Percentiles rank a stretch among this genome's conserved stretches.
These are phyloP conservation scores for Pantherophis vulpinus DNA, from an alignment of 2,797 vertebrate genomes.

Conservation along the genomic window DNA sequence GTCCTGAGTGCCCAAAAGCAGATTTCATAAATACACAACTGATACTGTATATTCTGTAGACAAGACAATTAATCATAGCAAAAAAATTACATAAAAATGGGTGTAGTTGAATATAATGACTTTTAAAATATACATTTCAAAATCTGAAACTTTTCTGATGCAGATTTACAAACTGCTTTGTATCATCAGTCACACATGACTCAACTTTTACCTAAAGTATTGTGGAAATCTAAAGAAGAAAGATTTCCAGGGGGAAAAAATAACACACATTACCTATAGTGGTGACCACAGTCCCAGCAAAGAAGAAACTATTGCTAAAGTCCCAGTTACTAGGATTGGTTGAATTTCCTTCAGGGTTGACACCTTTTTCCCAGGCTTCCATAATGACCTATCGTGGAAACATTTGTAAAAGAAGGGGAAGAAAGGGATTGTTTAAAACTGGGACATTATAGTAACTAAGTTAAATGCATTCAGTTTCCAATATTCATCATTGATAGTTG, in stretches of 20 bases:
- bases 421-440: background rate
- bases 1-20: background rate
- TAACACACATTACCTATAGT: conserved; percentile 82
- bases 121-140: background rate
- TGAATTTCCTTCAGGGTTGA: conserved; percentile 89
- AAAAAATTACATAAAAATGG: conserved; percentile 23
- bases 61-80: background rate
- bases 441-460: background rate
- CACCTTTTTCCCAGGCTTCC: conserved; percentile 88
- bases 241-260: background rate
- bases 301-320: conserved; percentile 92
- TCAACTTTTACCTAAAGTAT: conserved; percentile 1
- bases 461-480: background rate
- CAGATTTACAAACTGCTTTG: conserved; percentile 12
- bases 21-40: conserved; percentile 1
- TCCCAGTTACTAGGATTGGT: conserved; percentile 96
- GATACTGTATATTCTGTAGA: background rate
- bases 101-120: conserved; percentile 14
- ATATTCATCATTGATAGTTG: background rate
- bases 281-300: conserved; percentile 89
- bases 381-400: conserved; percentile 79
- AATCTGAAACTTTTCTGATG: background rate
- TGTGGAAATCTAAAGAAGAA: background rate
- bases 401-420: background rate
- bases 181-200: background rate